Evolutionary conservation across 1,140 invertebrate genomes (phyloP).

Genomic region (Dinothrombium tinctorium): DNA sequence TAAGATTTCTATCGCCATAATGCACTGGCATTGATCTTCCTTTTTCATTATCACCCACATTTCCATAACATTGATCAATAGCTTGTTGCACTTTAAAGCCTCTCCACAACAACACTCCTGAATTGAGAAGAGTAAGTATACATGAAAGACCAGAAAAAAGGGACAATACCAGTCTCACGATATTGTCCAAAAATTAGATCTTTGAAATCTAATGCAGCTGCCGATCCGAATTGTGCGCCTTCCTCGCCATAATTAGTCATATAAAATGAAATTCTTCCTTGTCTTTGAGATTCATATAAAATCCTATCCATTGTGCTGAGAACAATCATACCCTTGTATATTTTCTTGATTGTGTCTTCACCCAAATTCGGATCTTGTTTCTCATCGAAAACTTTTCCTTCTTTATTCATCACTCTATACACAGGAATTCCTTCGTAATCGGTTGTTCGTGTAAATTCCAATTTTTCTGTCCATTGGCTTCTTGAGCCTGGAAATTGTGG

Average conservation of each 20-base stretch:
- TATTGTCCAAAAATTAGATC: slow-evolving; percentile 90
- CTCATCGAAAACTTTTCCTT: slow-evolving; percentile 26
- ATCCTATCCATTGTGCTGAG: slow-evolving; percentile 84
- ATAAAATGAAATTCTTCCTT: too few relatives aligned
- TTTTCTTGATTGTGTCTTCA: slow-evolving; percentile 41
- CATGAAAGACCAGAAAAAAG: not conserved
- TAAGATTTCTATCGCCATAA: slow-evolving; percentile 53
- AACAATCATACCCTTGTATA: slow-evolving; percentile 71
- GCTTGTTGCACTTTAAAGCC: slow-evolving; percentile 59
- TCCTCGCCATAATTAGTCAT: slow-evolving; percentile 98
- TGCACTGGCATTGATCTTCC: slow-evolving; percentile 90
- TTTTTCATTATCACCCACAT: slow-evolving; percentile 56
- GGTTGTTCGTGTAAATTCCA: slow-evolving; percentile 29
- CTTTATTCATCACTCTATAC: slow-evolving; percentile 30
- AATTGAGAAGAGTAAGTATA: not conserved
- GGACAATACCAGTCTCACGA: slow-evolving; percentile 53
- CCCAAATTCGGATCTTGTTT: slow-evolving; percentile 30
- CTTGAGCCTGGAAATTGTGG: slow-evolving; percentile 27
- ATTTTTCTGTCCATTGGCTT: slow-evolving; percentile 26
- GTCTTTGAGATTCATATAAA: slow-evolving; percentile 88
- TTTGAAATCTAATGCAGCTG: slow-evolving; percentile 50
- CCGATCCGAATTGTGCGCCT: slow-evolving; percentile 73
- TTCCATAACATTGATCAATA: slow-evolving; percentile 92
- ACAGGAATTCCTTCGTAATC: slow-evolving; percentile 29
- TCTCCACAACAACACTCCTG: slow-evolving; percentile 70